These are phyloP conservation scores for Enteromius thamalakanensis DNA, from an alignment of 2,797 vertebrate species.

Conservation along the genomic window DNA sequence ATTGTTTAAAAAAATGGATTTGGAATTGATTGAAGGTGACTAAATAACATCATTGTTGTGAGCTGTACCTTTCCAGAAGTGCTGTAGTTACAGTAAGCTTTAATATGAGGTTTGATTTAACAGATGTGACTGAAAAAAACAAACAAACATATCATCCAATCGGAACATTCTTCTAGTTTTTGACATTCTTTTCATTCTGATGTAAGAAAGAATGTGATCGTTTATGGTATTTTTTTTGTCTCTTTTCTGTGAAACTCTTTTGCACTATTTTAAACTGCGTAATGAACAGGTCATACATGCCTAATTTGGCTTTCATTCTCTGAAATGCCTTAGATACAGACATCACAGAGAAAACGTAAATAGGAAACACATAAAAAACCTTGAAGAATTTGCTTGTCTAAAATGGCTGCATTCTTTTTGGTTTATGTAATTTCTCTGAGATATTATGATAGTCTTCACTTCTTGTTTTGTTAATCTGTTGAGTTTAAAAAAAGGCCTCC, in stretches of 20 bases:
- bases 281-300: background rate
- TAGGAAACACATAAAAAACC: background rate
- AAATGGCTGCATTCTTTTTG: slow-evolving; percentile 36
- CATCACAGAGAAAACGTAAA: background rate
- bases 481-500: slow-evolving; percentile 23
- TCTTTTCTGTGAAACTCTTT: background rate
- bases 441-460: slow-evolving; percentile 33
- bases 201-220: background rate
- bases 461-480: slow-evolving; percentile 36
- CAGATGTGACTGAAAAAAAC: background rate
- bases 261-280: background rate
- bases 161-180: slow-evolving; percentile 21
- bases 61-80: background rate
- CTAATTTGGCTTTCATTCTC: slow-evolving; percentile 2
- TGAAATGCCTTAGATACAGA: background rate
- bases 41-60: background rate
- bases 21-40: background rate
- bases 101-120: background rate
- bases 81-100: background rate
- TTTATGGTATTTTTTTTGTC: background rate
- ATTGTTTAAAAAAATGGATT: background rate
- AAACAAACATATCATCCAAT: background rate
- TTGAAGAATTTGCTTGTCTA: slow-evolving; percentile 26
- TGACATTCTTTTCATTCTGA: slow-evolving; percentile 12
- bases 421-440: slow-evolving; percentile 19